Evolutionary conservation across 2,888 invertebrate species (phyloP), one percentile per base, ranked within the genome.

Genomic region (Drosophila greeni): DNA sequence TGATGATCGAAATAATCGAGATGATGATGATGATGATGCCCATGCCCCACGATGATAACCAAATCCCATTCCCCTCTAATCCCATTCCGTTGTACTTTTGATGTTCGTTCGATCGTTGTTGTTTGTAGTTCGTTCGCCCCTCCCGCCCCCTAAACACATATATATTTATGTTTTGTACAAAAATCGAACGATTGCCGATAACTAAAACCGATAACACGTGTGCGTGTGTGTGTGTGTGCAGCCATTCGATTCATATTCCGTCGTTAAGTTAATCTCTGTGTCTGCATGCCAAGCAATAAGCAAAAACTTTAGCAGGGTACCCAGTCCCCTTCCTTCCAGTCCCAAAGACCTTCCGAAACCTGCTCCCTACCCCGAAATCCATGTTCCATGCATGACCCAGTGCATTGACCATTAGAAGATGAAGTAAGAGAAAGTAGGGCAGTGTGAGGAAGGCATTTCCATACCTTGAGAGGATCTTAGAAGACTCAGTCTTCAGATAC

Each of bases 191-290:
- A 47, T 64, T 53, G 45, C 39, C 64, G 45, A 59, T 59, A 59
- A 59, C 59, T 59, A 60, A 60, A 55, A 60, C 26, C 59, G 45
- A 61, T 60, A 60, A 60, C 59, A 31, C 43, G 29, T 29, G 16
- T 36, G 16, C 16, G 42, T 59, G 33, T 33, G n/a, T 34, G 20
- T 43, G 60, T 43, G 26, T 14, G 61, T 23, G 59, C 59, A 37
- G 59, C 59, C 59, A 60, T 45, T 60, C 18, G 24, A 60, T 42
- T 65, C 56, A 66, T 66, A 33, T 18, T 33, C 55, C 55, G 56
- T 47, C 40, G 47, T 47, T 40, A 31, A 29, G 14, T 18, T 12
- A 65, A 60, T 60, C 43, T 43, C 61, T 60, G 60, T 59, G 59
- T 60, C 59, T 60, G 59, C 59, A 60, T 60, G 59, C 61, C 37